Evolutionary conservation across 1,140 invertebrate species (phyloP).

Genomic region (Tetramorium simillimum): DNA sequence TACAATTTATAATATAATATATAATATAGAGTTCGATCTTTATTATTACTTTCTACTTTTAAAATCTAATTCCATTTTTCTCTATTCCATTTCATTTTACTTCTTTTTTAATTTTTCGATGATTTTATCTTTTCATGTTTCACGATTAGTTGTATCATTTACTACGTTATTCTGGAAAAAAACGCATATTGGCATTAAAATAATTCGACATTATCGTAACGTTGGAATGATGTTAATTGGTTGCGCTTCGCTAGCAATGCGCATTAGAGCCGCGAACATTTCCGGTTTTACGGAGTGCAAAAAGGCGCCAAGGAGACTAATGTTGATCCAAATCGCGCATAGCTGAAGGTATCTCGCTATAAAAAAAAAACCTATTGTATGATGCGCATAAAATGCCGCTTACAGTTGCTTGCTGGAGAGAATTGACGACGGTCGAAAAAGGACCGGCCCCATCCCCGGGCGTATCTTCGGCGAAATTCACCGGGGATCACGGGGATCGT

Average conservation of each 20-base stretch:
- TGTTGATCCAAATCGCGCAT: neutral
- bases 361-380: slow-evolving; percentile 27
- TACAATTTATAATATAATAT: neutral
- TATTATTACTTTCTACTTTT: neutral
- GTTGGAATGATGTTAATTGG: slow-evolving; percentile 31
- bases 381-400: slow-evolving; percentile 57
- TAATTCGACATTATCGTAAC: slow-evolving; percentile 27
- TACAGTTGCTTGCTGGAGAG: slow-evolving; percentile 45
- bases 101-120: neutral
- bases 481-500: slow-evolving; percentile 23
- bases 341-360: neutral
- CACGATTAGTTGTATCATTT: neutral
- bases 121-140: neutral
- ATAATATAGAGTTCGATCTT: neutral
- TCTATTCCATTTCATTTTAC: neutral
- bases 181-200: neutral
- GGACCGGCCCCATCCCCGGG: neutral
- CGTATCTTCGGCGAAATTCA: slow-evolving; percentile 29
- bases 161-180: neutral
- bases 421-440: neutral
- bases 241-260: slow-evolving; percentile 29
- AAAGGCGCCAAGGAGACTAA: neutral
- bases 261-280: neutral
- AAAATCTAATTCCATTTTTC: neutral
- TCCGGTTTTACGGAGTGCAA: slow-evolving; percentile 13